Percentiles rank a stretch among this genome's conserved stretches.
Evolutionary conservation across 1,140 invertebrate species (phyloP).

Genomic region (Caenorhabditis tropicalis): DNA sequence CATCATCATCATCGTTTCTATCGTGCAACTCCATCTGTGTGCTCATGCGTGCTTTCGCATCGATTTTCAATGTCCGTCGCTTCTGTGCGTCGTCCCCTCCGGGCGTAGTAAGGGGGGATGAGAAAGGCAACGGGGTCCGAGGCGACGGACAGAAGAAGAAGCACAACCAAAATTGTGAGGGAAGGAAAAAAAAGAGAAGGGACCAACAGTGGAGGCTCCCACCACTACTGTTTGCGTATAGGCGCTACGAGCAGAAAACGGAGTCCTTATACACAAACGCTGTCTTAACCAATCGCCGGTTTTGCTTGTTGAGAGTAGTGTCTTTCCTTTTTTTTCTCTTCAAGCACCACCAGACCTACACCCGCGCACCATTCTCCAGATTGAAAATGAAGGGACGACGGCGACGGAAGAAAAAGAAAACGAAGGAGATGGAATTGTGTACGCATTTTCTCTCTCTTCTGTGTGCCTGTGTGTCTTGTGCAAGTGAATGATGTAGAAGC

Average conservation of each 20-base stretch:
- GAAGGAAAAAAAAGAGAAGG: neutral
- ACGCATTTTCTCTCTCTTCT: neutral
- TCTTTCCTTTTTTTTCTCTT: neutral
- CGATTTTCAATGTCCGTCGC: conserved; percentile 42
- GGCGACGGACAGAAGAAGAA: neutral
- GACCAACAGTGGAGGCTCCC: neutral
- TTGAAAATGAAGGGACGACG: conserved; percentile 30
- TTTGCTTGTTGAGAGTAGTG: neutral
- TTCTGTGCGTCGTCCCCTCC: conserved; percentile 40
- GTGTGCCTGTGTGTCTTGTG: conserved; percentile 3
- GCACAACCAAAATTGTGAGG: conserved; percentile 29
- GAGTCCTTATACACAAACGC: neutral
- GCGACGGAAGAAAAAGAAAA: neutral
- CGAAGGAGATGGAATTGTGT: conserved; percentile 27
- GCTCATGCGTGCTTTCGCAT: conserved; percentile 36
- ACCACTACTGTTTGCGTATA: conserved; percentile 26
- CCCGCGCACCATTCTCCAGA: conserved; percentile 36
- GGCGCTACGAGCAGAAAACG: neutral
- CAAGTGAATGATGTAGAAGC: conserved; percentile 25
- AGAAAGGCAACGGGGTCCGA: conserved; percentile 17
- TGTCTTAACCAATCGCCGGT: conserved; percentile 35
- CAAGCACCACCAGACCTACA: neutral
- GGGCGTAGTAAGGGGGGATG: conserved; percentile 7
- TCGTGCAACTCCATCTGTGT: conserved; percentile 42
- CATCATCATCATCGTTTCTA: conserved; percentile 38